Conservation (phyloP, 2,113 vertebrate genomes). For the Anolis sagrei region DNA sequence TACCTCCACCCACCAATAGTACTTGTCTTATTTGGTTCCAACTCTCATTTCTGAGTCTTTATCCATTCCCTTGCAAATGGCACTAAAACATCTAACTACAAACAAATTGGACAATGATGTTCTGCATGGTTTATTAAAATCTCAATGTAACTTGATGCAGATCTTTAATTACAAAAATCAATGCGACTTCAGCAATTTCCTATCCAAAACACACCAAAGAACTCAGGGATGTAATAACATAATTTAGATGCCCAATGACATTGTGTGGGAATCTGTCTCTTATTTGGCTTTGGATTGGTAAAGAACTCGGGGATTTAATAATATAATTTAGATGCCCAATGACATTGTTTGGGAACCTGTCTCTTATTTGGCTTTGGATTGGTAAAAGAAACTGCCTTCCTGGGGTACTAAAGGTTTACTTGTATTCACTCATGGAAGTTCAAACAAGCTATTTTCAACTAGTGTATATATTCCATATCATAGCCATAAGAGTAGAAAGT, state of each 20-base stretch:
- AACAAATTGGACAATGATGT: not conserved
- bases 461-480: not conserved
- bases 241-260: not conserved
- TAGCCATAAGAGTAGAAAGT: not conserved
- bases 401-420: not conserved
- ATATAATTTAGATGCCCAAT: not conserved
- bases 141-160: slow-evolving; percentile 25
- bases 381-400: slow-evolving; percentile 9
- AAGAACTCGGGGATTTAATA: not conserved
- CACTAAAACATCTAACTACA: slow-evolving; percentile 17
- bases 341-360: slow-evolving; percentile 4
- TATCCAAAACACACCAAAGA: not conserved
- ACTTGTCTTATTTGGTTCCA: not conserved
- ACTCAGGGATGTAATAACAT: not conserved
- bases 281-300: not conserved
- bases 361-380: not conserved
- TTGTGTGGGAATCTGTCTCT: not conserved
- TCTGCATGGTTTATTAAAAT: slow-evolving; percentile 9
- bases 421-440: not conserved
- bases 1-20: not conserved
- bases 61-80: not conserved
- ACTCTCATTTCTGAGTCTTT: not conserved
- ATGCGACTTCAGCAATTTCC: slow-evolving; percentile 5
- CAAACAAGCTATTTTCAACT: not conserved
- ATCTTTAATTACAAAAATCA: not conserved